Evolutionary conservation across 2,888 invertebrate species (phyloP).

Genomic region (Plemyria rubiginata): DNA sequence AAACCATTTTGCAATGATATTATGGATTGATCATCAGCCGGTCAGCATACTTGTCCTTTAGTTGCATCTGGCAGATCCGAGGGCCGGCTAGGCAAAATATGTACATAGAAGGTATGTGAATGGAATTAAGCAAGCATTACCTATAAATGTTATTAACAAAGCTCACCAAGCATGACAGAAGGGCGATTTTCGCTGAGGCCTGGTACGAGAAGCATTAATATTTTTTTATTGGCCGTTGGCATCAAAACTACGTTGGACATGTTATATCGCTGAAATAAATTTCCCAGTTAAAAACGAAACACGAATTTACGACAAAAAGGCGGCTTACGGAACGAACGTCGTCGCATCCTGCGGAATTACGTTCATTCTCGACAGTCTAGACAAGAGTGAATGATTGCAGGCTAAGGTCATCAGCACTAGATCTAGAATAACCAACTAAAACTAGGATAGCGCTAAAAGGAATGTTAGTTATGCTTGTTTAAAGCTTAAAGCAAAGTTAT

Average conservation of each 20-base stretch:
- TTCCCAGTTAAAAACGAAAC: neutral
- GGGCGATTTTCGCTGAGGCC: slow-evolving; percentile 89
- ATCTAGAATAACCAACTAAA: neutral
- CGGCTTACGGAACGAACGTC: neutral
- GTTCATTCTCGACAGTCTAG: neutral
- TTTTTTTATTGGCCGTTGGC: slow-evolving; percentile 8
- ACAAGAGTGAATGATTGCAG: neutral
- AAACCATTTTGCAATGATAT: no score
- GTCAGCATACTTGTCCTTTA: no score
- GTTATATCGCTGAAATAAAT: slow-evolving; percentile 21
- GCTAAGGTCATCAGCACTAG: neutral
- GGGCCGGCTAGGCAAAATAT: no score
- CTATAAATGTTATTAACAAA: slow-evolving; percentile 5
- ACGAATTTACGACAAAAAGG: neutral
- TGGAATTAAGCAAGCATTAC: neutral
- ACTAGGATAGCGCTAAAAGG: slow-evolving; percentile 5
- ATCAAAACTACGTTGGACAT: slow-evolving; percentile 10
- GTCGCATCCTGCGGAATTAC: neutral
- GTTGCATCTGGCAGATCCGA: no score
- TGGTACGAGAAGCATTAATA: slow-evolving; percentile 71
- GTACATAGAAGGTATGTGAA: neutral
- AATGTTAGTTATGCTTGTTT: slow-evolving; percentile 1
- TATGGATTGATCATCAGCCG: no score
- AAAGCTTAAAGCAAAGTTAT: slow-evolving; percentile 2
- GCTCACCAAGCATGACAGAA: slow-evolving; percentile 81